These are phyloP conservation scores for Cyaniris semiargus DNA, from an alignment of 2,888 invertebrate species.

Conservation along the genomic window DNA sequence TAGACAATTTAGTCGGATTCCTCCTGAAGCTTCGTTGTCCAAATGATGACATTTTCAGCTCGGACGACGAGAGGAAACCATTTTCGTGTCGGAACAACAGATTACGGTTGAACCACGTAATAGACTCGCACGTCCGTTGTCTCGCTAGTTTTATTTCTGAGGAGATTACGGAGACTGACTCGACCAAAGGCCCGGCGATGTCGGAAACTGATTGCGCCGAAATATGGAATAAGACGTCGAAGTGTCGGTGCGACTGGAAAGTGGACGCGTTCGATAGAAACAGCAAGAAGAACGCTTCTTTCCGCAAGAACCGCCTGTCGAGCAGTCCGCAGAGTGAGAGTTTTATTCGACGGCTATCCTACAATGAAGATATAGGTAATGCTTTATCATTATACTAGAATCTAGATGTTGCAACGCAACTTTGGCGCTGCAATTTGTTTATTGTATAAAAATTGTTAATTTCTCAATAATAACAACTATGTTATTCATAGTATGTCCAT, in stretches of 20 bases:
- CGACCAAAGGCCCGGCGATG: slow-evolving; percentile 68
- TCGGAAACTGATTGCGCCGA: slow-evolving; percentile 80
- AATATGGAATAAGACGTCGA: slow-evolving; percentile 79
- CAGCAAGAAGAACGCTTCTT: slow-evolving; percentile 74
- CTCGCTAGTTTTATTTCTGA: slow-evolving; percentile 70
- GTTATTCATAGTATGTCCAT: too few species aligned
- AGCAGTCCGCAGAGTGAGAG: slow-evolving; percentile 68
- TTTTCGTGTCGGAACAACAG: slow-evolving; percentile 56
- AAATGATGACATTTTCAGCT: slow-evolving; percentile 79
- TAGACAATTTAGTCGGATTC: slow-evolving; percentile 64
- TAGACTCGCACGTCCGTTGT: slow-evolving; percentile 67
- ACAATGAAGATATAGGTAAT: slow-evolving; percentile 74
- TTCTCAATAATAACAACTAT: too few species aligned
- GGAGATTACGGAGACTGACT: slow-evolving; percentile 61
- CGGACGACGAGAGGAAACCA: slow-evolving; percentile 76
- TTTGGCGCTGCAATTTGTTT: too few species aligned
- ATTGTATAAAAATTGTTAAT: too few species aligned
- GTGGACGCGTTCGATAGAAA: slow-evolving; percentile 74
- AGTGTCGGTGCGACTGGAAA: slow-evolving; percentile 84
- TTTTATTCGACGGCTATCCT: slow-evolving; percentile 67
- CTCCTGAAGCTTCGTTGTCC: slow-evolving; percentile 66
- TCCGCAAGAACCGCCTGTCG: slow-evolving; percentile 75
- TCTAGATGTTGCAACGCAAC: not conserved
- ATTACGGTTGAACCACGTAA: slow-evolving; percentile 56
- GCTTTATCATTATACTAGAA: slow-evolving; percentile 34